Percentiles rank a stretch among this genome's conserved stretches.
phyloP scores from a whole-genome alignment of 2,888 invertebrate genomes.

The Euplexia lucipara region DNA sequence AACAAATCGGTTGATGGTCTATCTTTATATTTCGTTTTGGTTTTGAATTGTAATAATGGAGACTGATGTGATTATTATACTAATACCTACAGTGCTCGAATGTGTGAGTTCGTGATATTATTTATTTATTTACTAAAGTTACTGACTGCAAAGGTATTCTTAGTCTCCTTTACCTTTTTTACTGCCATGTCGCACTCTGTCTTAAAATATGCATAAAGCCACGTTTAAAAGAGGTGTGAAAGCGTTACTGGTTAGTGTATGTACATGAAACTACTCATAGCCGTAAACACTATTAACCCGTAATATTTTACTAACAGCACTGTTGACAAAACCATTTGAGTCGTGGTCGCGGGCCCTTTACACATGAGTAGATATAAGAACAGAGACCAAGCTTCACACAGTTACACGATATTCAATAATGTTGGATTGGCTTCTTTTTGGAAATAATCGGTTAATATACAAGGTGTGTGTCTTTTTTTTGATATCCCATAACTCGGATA shows the following conservation, averaged over 20 bases:
- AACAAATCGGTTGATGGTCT: no score
- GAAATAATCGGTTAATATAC: not conserved
- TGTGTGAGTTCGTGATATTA: no score
- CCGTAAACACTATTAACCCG: constrained; percentile 8
- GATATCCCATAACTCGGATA: no score
- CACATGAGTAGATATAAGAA: constrained; percentile 7
- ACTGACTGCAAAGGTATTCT: no score
- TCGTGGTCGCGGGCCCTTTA: not conserved
- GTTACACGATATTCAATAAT: not conserved
- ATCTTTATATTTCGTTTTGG: no score
- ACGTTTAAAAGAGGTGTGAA: constrained; percentile 11
- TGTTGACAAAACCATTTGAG: constrained; percentile 16
- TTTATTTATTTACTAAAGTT: no score
- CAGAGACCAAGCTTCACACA: not conserved
- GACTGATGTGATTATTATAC: no score
- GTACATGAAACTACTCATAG: constrained; percentile 1
- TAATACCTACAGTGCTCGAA: no score
- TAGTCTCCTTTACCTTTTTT: not conserved
- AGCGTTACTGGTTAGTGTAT: constrained; percentile 3
- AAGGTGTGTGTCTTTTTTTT: no score
- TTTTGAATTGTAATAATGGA: no score
- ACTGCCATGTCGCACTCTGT: not conserved
- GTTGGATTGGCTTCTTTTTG: not conserved
- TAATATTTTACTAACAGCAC: constrained; percentile 17
- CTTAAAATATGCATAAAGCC: not conserved